phyloP scores from a whole-genome alignment of 2,113 vertebrate species.

The Aspiorhynchus laticeps region DNA sequence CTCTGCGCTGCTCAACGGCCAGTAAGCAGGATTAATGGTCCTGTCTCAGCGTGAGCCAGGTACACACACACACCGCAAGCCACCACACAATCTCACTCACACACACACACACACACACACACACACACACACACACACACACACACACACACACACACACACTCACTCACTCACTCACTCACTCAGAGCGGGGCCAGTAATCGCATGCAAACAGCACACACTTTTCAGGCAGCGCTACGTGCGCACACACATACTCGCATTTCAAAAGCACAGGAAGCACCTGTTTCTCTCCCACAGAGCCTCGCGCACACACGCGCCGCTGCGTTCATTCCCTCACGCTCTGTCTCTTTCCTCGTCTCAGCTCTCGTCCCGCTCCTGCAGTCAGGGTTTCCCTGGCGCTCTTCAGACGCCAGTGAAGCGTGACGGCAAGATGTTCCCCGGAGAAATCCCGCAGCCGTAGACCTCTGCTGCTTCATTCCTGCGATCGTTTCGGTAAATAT shows the following conservation, averaged over 20 bases:
- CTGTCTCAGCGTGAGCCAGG: conserved; percentile 57
- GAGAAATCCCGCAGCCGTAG: conserved; percentile 28
- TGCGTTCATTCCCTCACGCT: conserved; percentile 14
- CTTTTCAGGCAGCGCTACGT: conserved; percentile 28
- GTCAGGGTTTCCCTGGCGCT: conserved; percentile 36
- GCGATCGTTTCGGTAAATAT: conserved; percentile 26
- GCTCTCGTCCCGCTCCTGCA: conserved; percentile 28
- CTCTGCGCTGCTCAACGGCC: conserved; percentile 53
- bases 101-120: conserved; percentile 44
- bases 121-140: conserved; percentile 44
- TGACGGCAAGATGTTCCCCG: conserved; percentile 22
- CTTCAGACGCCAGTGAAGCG: conserved; percentile 32
- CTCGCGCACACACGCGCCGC: neutral
- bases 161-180: conserved; percentile 37
- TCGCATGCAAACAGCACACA: conserved; percentile 39
- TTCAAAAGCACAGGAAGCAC: conserved; percentile 47
- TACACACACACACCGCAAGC: conserved; percentile 55
- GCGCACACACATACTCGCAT: conserved; percentile 45
- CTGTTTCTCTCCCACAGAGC: conserved; percentile 47
- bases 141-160: conserved; percentile 54
- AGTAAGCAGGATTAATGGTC: conserved; percentile 62
- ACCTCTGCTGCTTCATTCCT: neutral
- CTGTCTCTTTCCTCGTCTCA: conserved; percentile 17
- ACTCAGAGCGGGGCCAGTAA: conserved; percentile 24
- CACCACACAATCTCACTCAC: conserved; percentile 43